Percentiles rank a stretch among this genome's conserved stretches.
phyloP scores from a whole-genome alignment of 2,113 vertebrate species.

The Eulacestoma nigropectus region DNA sequence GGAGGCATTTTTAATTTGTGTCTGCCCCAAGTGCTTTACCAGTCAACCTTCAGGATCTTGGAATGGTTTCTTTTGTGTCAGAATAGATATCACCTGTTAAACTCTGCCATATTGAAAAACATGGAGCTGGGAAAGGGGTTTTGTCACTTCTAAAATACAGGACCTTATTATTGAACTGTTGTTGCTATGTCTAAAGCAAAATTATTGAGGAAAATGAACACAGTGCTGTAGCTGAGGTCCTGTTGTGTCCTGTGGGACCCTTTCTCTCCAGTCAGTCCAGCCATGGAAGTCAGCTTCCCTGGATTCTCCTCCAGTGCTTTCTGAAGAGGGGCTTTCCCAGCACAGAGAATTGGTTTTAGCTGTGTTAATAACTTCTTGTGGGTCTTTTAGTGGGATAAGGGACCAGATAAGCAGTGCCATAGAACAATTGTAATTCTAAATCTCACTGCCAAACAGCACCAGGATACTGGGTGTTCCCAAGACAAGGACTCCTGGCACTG shows the following conservation, averaged over 20 bases:
- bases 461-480: not conserved
- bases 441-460: not conserved
- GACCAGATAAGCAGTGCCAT: not conserved
- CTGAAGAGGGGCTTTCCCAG: not conserved
- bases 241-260: not conserved
- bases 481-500: not conserved
- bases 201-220: not conserved
- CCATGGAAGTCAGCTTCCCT: not conserved
- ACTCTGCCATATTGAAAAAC: not conserved
- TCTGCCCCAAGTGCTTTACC: not conserved
- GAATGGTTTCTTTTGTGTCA: not conserved
- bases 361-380: not conserved
- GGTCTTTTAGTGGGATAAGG: not conserved
- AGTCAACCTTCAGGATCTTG: not conserved
- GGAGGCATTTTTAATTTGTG: not conserved
- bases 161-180: not conserved
- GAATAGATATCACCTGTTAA: not conserved
- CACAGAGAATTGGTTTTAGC: not conserved
- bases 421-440: not conserved
- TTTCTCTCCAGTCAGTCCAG: not conserved
- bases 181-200: not conserved
- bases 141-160: not conserved
- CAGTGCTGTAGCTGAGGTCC: not conserved
- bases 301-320: not conserved
- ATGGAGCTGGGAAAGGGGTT: not conserved